A percentile compares a stretch with the other conserved stretches of the same genome.
These are phyloP conservation scores for Nycticryphes semicollaris DNA, from an alignment of 2,113 vertebrate genomes.

Conservation along the genomic window DNA sequence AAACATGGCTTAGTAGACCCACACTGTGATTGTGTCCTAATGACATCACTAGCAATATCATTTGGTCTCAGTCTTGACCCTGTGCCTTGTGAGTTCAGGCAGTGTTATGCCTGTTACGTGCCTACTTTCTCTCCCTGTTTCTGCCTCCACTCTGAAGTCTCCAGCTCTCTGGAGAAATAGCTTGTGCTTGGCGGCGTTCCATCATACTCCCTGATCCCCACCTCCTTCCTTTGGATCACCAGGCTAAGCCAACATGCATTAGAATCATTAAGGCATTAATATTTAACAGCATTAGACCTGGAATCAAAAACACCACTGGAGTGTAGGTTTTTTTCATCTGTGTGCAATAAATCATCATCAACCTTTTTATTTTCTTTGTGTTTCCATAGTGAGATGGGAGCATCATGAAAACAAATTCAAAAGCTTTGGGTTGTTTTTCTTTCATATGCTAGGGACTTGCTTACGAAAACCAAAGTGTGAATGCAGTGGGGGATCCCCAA, in stretches of 20 bases:
- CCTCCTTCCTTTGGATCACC: not conserved
- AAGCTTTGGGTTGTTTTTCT: constrained; percentile 36
- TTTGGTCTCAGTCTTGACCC: not conserved
- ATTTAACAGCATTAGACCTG: constrained; percentile 34
- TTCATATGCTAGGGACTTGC: not conserved
- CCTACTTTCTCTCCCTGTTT: not conserved
- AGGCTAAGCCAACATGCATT: not conserved
- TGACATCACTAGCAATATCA: not conserved
- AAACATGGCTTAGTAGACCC: not conserved
- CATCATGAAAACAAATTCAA: not conserved
- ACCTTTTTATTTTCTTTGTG: constrained; percentile 22
- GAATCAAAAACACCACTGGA: not conserved
- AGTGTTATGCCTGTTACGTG: not conserved
- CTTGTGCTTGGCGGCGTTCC: not conserved
- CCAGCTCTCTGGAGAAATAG: not conserved
- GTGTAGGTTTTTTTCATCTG: not conserved
- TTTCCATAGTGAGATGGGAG: constrained; percentile 37
- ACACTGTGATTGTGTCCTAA: not conserved
- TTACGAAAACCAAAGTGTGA: not conserved
- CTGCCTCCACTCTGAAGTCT: not conserved
- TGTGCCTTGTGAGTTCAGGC: not conserved
- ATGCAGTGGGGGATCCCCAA: constrained; percentile 34
- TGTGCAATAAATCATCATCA: constrained; percentile 49
- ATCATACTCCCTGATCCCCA: not conserved
- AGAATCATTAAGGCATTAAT: constrained; percentile 48